Percentiles rank a stretch among this genome's conserved stretches.
phyloP scores from a whole-genome alignment of 1,140 invertebrate species.

The Megathymus violae region DNA sequence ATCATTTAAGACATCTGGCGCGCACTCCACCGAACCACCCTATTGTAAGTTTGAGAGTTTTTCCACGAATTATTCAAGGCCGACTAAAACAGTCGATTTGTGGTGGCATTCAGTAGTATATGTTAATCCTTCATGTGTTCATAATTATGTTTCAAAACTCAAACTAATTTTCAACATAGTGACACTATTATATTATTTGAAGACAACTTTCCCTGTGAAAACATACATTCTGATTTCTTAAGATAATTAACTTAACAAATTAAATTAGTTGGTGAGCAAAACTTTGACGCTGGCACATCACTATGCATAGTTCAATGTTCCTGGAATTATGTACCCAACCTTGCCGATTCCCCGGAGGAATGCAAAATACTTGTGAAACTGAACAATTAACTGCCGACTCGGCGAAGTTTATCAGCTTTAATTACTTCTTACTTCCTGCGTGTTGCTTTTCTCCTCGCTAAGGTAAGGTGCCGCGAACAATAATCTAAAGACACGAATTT shows the following conservation, averaged over 20 bases:
- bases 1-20: no score
- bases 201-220: no score
- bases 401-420: constrained; percentile 26
- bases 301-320: constrained; percentile 11
- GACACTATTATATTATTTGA: no score
- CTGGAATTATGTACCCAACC: constrained; percentile 2
- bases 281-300: constrained; percentile 1
- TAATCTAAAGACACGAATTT: background rate
- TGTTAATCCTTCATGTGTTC: no score
- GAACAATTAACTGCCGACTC: constrained; percentile 31
- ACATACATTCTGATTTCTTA: no score
- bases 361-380: constrained; percentile 34
- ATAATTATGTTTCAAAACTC: no score
- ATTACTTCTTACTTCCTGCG: constrained; percentile 19
- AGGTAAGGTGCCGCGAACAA: background rate
- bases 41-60: no score
- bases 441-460: background rate
- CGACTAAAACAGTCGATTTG: no score
- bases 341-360: constrained; percentile 26
- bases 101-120: no score
- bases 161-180: no score
- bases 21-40: no score
- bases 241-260: background rate
- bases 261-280: background rate
- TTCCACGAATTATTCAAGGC: no score